Conservation (phyloP, 2,113 vertebrate genomes). For the Cynocephalus volans region DNA sequence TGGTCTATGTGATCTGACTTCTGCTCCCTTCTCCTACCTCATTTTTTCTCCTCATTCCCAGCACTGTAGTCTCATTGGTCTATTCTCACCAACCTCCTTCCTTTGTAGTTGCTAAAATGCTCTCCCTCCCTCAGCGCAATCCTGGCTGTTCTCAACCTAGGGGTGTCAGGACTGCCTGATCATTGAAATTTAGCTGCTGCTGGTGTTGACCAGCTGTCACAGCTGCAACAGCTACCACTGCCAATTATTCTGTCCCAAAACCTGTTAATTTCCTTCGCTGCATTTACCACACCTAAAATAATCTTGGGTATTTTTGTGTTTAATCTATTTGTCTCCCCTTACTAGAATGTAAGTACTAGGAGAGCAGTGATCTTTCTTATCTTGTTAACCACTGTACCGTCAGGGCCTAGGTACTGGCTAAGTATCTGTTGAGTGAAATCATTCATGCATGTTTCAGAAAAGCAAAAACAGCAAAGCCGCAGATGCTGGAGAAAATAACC, state of each 20-base stretch:
- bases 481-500: background rate
- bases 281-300: background rate
- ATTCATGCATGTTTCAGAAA: background rate
- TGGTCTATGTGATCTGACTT: background rate
- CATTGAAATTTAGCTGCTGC: no score
- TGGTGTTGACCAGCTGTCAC: background rate
- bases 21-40: background rate
- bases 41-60: background rate
- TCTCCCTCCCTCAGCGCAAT: background rate
- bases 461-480: background rate
- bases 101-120: background rate
- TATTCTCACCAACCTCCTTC: background rate
- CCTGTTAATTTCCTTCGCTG: background rate
- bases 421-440: background rate
- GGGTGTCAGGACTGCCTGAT: background rate
- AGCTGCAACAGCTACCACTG: background rate
- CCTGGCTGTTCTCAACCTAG: background rate
- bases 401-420: background rate
- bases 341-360: background rate
- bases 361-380: background rate
- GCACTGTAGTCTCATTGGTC: background rate
- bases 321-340: background rate
- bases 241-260: background rate
- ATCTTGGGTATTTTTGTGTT: background rate
- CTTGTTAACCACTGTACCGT: background rate